phyloP scores from a whole-genome alignment of 64 coral and sea anemone species.

The Porites australiensis region DNA sequence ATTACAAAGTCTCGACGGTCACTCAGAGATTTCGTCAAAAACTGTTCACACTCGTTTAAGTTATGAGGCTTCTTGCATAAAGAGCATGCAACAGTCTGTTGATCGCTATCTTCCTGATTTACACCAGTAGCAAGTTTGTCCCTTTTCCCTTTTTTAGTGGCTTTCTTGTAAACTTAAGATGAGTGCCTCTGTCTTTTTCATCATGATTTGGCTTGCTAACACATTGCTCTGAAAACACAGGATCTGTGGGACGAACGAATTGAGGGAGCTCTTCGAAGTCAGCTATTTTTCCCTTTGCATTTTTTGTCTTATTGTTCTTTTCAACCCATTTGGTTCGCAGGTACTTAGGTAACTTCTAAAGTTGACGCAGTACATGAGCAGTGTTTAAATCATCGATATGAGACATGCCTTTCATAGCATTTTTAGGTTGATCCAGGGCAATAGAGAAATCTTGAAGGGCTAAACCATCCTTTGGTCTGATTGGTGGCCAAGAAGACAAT shows the following conservation, averaged over 20 bases:
- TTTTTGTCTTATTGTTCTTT: conserved; percentile 50
- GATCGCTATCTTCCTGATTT: not conserved
- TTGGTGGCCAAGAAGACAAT: conserved; percentile 46
- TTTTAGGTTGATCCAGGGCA: conserved; percentile 40
- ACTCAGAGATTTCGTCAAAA: conserved; percentile 8
- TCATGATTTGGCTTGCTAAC: conserved; percentile 14
- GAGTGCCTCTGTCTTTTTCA: not conserved
- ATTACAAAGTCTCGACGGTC: conserved; percentile 31
- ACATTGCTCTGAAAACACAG: conserved; percentile 51
- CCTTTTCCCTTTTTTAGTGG: not conserved
- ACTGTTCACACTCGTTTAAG: conserved; percentile 38
- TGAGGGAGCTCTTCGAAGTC: conserved; percentile 69
- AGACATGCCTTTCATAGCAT: conserved; percentile 50
- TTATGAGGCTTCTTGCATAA: conserved; percentile 48
- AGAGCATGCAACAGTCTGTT: not conserved
- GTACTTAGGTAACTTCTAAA: conserved; percentile 72
- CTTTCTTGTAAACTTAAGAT: conserved; percentile 5
- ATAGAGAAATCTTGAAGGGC: conserved; percentile 56
- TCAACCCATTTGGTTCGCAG: conserved; percentile 67
- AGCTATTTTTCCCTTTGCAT: conserved; percentile 47
- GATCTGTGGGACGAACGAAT: conserved; percentile 69
- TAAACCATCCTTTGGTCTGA: conserved; percentile 58
- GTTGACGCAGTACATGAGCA: conserved; percentile 50
- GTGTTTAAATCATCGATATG: conserved; percentile 69
- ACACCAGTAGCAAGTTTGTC: conserved; percentile 9